A percentile compares a stretch with the other conserved stretches of the same genome.
These are phyloP conservation scores for Sphaerodactylus townsendi DNA, from an alignment of 2,113 vertebrate genomes.

Conservation along the genomic window DNA sequence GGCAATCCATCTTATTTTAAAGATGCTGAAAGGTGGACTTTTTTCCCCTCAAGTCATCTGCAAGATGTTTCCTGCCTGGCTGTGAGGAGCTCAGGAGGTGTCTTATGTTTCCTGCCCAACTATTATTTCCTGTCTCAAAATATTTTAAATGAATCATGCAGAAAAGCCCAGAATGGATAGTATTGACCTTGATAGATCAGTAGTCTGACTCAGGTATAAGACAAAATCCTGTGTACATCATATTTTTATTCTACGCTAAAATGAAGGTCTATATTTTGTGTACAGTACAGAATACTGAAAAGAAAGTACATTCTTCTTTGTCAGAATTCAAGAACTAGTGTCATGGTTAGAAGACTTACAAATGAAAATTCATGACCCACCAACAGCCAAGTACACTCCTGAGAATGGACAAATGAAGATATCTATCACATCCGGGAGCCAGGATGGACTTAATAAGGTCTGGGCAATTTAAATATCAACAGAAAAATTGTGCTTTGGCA, in stretches of 20 bases:
- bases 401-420: constrained; percentile 77
- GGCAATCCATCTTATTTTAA: too few species aligned
- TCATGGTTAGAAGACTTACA: constrained; percentile 81
- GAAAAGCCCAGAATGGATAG: too few species aligned
- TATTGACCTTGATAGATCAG: too few species aligned
- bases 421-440: constrained; percentile 81
- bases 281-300: neutral
- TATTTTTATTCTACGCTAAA: neutral
- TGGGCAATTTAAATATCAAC: neutral
- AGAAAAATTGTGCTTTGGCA: neutral
- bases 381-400: constrained; percentile 58
- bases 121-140: too few species aligned
- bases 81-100: too few species aligned
- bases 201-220: too few species aligned
- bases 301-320: neutral
- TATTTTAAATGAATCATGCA: too few species aligned
- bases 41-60: too few species aligned
- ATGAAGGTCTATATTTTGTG: neutral
- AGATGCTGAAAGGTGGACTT: too few species aligned
- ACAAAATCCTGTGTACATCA: neutral
- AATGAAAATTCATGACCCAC: constrained; percentile 77
- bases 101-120: too few species aligned
- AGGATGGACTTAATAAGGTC: constrained; percentile 83
- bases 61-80: too few species aligned
- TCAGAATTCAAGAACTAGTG: constrained; percentile 79